A percentile compares a stretch with the other conserved stretches of the same genome.
Evolutionary conservation across 2,113 vertebrate species (phyloP).

Genomic region (Genyomyrus donnyi): DNA sequence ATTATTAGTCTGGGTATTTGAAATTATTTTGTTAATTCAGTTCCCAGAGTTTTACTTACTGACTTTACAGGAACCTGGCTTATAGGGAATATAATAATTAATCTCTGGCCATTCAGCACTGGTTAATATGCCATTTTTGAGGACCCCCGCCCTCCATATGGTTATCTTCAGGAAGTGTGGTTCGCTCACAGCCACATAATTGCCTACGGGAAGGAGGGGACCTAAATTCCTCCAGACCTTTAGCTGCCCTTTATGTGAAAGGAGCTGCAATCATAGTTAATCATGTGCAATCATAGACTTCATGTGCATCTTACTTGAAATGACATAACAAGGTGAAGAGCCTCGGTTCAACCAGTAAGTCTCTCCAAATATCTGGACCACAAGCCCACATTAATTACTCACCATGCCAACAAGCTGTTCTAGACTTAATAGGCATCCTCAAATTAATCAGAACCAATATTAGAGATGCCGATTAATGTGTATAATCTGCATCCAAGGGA

Average conservation of each 20-base stretch:
- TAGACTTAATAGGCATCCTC: background rate
- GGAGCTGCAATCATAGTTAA: background rate
- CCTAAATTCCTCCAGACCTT: background rate
- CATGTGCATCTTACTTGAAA: background rate
- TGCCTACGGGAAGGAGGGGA: background rate
- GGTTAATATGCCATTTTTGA: background rate
- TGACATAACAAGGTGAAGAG: background rate
- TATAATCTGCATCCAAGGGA: background rate
- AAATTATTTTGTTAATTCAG: background rate
- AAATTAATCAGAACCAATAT: background rate
- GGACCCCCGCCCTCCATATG: background rate
- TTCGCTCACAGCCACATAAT: background rate
- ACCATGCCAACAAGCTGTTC: background rate
- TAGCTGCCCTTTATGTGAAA: background rate
- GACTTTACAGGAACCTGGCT: background rate
- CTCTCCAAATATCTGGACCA: background rate
- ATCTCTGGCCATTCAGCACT: background rate
- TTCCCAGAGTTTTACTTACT: background rate
- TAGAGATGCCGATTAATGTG: background rate
- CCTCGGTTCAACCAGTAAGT: background rate
- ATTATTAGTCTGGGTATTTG: background rate
- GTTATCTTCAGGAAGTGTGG: background rate
- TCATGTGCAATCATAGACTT: no score
- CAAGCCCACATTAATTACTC: background rate
- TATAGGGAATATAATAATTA: background rate